Evolutionary conservation across 2,113 vertebrate species (phyloP).

Genomic region (Dipodomys merriami): DNA sequence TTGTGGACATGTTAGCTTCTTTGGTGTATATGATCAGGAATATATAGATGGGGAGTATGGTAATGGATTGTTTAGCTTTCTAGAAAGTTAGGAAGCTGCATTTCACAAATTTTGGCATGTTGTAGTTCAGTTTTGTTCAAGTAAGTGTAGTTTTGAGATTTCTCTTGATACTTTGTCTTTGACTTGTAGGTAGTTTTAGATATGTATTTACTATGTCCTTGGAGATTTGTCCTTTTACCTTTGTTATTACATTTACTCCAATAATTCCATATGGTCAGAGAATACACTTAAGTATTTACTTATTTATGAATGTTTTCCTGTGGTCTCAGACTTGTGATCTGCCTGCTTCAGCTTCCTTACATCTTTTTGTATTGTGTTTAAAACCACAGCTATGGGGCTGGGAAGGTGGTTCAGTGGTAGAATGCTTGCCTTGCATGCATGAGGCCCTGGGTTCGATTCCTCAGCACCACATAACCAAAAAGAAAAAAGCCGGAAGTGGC

Average conservation of each 20-base stretch:
- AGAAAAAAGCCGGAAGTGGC: too few relatives aligned
- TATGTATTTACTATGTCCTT: not conserved
- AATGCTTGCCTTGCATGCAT: too few relatives aligned
- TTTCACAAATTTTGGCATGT: not conserved
- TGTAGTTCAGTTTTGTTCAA: conserved; percentile 34
- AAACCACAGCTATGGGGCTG: not conserved
- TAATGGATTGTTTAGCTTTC: too few relatives aligned
- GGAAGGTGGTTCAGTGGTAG: too few relatives aligned
- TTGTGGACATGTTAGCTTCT: too few relatives aligned
- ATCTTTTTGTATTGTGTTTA: conserved; percentile 3
- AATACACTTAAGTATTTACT: not conserved
- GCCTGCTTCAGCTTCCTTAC: not conserved
- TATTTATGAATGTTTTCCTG: not conserved
- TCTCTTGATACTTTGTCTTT: not conserved
- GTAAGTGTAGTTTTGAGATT: not conserved
- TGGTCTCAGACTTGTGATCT: not conserved
- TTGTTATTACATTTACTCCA: not conserved
- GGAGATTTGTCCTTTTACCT: conserved; percentile 5
- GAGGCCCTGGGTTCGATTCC: too few relatives aligned
- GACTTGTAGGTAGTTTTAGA: not conserved
- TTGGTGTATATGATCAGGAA: too few relatives aligned
- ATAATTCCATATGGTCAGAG: not conserved
- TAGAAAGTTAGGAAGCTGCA: not conserved
- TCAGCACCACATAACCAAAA: too few relatives aligned
- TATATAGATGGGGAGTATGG: too few relatives aligned